Conservation (phyloP, 37 sponge, comb jelly and placozoan genomes). For the Cliona cf. orientalis region DNA sequence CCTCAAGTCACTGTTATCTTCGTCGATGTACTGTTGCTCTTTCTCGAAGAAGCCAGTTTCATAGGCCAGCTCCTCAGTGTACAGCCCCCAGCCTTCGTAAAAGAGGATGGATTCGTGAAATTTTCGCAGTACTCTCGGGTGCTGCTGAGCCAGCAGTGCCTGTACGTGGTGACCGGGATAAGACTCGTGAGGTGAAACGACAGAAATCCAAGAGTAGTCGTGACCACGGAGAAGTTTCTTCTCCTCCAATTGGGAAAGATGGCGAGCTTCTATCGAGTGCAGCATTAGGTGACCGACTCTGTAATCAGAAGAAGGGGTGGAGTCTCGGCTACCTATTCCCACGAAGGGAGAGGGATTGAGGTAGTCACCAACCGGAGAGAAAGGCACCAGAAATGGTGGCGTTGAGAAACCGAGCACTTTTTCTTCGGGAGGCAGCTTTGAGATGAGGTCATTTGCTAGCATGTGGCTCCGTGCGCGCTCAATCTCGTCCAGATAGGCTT, state of each 20-base stretch:
- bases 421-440: slow-evolving; percentile 36
- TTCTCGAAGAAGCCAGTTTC: slow-evolving; percentile 62
- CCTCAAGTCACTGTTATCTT: slow-evolving; percentile 3
- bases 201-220: slow-evolving; percentile 67
- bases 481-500: slow-evolving; percentile 58
- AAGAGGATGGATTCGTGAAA: slow-evolving; percentile 49
- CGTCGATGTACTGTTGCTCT: slow-evolving; percentile 2
- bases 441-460: slow-evolving; percentile 33
- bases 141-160: slow-evolving; percentile 43
- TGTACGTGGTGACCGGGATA: slow-evolving; percentile 78
- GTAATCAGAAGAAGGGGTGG: background rate
- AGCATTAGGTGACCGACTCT: slow-evolving; percentile 63
- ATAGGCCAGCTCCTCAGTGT: slow-evolving; percentile 65
- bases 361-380: slow-evolving; percentile 70
- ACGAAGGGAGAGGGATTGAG: slow-evolving; percentile 69
- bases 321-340: background rate
- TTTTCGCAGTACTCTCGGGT: slow-evolving; percentile 50
- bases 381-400: slow-evolving; percentile 49
- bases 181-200: slow-evolving; percentile 64
- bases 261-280: slow-evolving; percentile 37
- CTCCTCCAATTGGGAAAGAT: slow-evolving; percentile 28
- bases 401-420: slow-evolving; percentile 61
- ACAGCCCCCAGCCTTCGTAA: slow-evolving; percentile 77
- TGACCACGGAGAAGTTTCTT: slow-evolving; percentile 42
- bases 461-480: slow-evolving; percentile 41